Evolutionary conservation across 2,888 invertebrate species (phyloP), one percentile per base, ranked within the genome.

Genomic region (Linnaemya vulpina): DNA sequence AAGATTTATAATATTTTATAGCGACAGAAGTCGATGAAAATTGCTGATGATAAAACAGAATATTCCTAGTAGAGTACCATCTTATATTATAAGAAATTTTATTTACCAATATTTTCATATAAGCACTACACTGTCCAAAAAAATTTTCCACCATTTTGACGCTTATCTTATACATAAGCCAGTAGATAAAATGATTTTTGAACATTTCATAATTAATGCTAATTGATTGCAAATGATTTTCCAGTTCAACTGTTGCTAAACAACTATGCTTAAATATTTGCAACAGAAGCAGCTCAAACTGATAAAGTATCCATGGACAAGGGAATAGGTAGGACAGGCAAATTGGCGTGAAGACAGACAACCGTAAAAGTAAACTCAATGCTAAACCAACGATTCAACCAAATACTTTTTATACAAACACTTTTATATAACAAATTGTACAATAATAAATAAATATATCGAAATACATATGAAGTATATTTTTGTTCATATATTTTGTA

Each of bases 141-240:
- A 15, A 11, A 40, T 11, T 20, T 62, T 17, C 10, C 51, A 15
- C 51, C n/a, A 30, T 20, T 67, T 35, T 67, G 30, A 35, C 3
- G 67, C 17, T 20, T n/a, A 20, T 13, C 17, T 17, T 35, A 46
- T 46, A 17, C 11, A 51, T 51, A 1, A 17, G 30, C 30, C 1
- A 40, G 13, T 40, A 53, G 58, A 49, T 35, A 22, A 58, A 78
- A 85, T 51, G 9, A 62, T 60, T 84, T 74, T 83, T 53, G 25
- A 65, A 68, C 38, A 70, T 87, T 89, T 90, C 87, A 88, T 91
- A 90, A 91, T 90, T 89, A 90, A 90, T 89, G 90, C 89, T 90
- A 90, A 91, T 90, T 90, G 89, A 87, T 87, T 87, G 88, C 88
- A 89, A 51, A 88, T 88, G 89, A 88, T 77, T 90, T 89, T 91